Percentiles rank a stretch among this genome's conserved stretches.
Conservation (phyloP, 1,140 invertebrate species). For the Caerostris darwini region DNA sequence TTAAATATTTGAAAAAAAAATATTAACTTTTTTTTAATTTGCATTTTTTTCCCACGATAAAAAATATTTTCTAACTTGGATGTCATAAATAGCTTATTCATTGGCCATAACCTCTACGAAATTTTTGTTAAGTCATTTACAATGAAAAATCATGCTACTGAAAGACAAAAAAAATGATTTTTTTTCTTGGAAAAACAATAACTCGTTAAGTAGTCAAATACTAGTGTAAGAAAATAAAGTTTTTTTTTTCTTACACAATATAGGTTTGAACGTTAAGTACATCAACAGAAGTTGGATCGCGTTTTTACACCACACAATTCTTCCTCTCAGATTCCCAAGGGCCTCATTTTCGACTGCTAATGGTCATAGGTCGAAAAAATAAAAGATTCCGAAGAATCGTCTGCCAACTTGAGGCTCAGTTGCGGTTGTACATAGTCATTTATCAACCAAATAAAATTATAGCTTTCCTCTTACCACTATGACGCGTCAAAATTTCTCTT, state of each 20-base stretch:
- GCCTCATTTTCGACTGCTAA: constrained; percentile 56
- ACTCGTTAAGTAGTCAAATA: constrained; percentile 10
- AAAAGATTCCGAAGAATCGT: constrained; percentile 34
- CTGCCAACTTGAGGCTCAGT: constrained; percentile 48
- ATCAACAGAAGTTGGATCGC: constrained; percentile 18
- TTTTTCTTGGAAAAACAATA: neutral
- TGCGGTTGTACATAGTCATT: constrained; percentile 34
- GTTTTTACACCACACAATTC: constrained; percentile 44
- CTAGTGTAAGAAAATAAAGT: neutral
- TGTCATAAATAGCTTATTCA: neutral
- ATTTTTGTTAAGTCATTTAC: constrained; percentile 21
- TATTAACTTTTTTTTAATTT: neutral
- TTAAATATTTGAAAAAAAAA: neutral
- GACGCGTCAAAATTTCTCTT: neutral
- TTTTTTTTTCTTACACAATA: neutral
- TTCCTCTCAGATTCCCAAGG: neutral
- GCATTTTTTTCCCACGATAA: neutral
- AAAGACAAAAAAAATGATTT: neutral
- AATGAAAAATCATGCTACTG: neutral
- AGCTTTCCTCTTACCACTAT: neutral
- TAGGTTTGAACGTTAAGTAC: constrained; percentile 18
- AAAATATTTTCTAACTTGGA: neutral
- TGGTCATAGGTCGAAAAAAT: constrained; percentile 19
- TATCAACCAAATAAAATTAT: constrained; percentile 36
- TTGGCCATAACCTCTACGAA: neutral